Evolutionary conservation across 2,797 vertebrate genomes (phyloP).

Genomic region (Triplophysa bombifrons): DNA sequence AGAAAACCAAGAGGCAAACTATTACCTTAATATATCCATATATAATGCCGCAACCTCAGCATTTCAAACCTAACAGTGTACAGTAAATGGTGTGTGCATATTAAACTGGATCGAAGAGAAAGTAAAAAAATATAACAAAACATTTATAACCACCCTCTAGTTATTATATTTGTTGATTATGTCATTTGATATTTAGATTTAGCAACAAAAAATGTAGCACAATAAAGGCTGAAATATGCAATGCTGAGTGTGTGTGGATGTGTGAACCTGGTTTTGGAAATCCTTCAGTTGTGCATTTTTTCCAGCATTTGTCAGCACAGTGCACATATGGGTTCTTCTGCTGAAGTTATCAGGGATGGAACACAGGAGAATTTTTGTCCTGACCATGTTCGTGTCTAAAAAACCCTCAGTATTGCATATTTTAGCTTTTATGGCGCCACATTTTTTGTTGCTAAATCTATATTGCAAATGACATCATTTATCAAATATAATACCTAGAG

Average conservation of each 20-base stretch:
- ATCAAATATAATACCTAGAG: not conserved
- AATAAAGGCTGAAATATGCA: too few species aligned
- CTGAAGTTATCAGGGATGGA: slow-evolving; percentile 72
- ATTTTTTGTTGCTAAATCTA: not conserved
- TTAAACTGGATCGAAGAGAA: too few species aligned
- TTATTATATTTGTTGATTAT: not conserved
- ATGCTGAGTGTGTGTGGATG: not conserved
- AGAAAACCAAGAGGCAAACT: not conserved
- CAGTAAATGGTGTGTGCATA: not conserved
- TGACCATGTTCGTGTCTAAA: slow-evolving; percentile 2
- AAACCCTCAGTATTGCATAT: not conserved
- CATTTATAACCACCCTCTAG: too few species aligned
- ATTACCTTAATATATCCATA: not conserved
- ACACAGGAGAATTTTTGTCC: slow-evolving; percentile 52
- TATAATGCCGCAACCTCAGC: not conserved
- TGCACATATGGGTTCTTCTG: slow-evolving; percentile 59
- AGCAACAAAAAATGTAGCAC: too few species aligned
- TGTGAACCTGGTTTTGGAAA: slow-evolving; percentile 25
- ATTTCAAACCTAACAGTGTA: slow-evolving; percentile 18
- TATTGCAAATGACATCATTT: not conserved
- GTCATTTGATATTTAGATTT: not conserved
- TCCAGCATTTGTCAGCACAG: slow-evolving; percentile 55
- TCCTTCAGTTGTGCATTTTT: slow-evolving; percentile 54
- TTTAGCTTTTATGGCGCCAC: not conserved
- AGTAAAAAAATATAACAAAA: too few species aligned